Percentiles rank a stretch among this genome's conserved stretches.
These are phyloP conservation scores for Thera britannica DNA, from an alignment of 2,888 invertebrate species.

Conservation along the genomic window DNA sequence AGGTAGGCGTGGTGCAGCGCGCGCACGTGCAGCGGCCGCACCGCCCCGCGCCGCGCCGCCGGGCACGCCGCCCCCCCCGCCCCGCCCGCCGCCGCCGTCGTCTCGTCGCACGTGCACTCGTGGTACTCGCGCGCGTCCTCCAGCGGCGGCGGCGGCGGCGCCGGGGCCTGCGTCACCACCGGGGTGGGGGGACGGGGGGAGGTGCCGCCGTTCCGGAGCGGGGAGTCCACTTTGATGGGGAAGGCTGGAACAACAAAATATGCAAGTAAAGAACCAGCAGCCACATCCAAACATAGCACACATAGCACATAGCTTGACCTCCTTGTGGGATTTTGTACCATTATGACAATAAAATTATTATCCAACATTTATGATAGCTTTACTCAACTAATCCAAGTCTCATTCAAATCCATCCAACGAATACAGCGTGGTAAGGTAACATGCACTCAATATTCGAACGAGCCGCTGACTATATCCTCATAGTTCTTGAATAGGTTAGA, in stretches of 20 bases:
- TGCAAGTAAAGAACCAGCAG: too few relatives aligned
- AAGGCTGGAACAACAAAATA: constrained; percentile 46
- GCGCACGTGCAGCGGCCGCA: constrained; percentile 79
- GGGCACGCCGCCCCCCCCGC: constrained; percentile 60
- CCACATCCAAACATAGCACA: too few relatives aligned
- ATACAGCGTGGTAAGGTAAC: too few relatives aligned
- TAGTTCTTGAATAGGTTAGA: too few relatives aligned
- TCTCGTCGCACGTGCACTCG: constrained; percentile 65
- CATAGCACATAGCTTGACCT: too few relatives aligned
- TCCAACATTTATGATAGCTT: too few relatives aligned
- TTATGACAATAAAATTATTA: too few relatives aligned
- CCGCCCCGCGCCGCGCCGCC: constrained; percentile 65
- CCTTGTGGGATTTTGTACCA: too few relatives aligned
- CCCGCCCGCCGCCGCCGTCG: constrained; percentile 59
- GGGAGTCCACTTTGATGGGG: constrained; percentile 64
- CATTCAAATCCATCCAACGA: too few relatives aligned
- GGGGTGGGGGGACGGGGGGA: constrained; percentile 37
- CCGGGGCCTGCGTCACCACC: constrained; percentile 26
- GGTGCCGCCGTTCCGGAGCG: constrained; percentile 68
- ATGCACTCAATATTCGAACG: too few relatives aligned
- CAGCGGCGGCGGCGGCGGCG: constrained; percentile 52
- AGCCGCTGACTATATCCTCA: too few relatives aligned
- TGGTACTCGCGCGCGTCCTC: constrained; percentile 64
- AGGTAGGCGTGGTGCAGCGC: constrained; percentile 82
- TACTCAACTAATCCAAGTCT: too few relatives aligned